Evolutionary conservation across 2,113 vertebrate genomes (phyloP).

Genomic region (Fregata magnificens): DNA sequence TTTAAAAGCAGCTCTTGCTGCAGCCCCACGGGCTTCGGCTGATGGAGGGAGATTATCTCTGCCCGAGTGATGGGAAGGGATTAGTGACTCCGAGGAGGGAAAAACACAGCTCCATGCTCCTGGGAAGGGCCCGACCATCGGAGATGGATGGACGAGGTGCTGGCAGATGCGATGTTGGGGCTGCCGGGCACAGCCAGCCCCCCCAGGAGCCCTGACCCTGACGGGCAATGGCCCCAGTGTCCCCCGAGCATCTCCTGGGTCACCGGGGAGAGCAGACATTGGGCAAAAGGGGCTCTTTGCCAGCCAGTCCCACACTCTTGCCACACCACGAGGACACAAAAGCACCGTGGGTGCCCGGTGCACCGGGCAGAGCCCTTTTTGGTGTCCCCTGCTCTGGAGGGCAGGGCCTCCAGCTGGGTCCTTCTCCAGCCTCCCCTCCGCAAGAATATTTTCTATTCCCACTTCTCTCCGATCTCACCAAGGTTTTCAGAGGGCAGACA

Average conservation of each 20-base stretch:
- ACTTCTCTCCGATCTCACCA: rapidly evolving
- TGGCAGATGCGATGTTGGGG: background rate
- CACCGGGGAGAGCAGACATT: rapidly evolving
- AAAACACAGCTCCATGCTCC: rapidly evolving
- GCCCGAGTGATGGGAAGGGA: background rate
- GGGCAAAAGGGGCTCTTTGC: background rate
- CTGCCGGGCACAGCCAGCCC: background rate
- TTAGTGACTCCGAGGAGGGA: background rate
- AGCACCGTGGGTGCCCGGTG: rapidly evolving
- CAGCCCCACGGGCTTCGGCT: background rate
- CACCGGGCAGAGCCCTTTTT: no score
- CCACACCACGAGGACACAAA: rapidly evolving
- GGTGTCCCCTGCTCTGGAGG: rapidly evolving
- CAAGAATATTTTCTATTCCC: rapidly evolving
- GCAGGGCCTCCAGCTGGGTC: background rate
- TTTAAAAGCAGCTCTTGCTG: background rate
- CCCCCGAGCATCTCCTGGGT: background rate
- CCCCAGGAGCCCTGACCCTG: rapidly evolving
- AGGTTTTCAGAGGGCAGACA: background rate
- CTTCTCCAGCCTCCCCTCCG: background rate
- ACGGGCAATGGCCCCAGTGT: background rate
- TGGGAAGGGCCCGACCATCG: rapidly evolving
- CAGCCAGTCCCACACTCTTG: rapidly evolving
- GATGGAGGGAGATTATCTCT: background rate
- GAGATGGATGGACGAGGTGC: background rate